Evolutionary conservation across 2,797 vertebrate species (phyloP), one percentile per base, ranked within the genome.

Genomic region (Ctenochaetus hawaiiensis): DNA sequence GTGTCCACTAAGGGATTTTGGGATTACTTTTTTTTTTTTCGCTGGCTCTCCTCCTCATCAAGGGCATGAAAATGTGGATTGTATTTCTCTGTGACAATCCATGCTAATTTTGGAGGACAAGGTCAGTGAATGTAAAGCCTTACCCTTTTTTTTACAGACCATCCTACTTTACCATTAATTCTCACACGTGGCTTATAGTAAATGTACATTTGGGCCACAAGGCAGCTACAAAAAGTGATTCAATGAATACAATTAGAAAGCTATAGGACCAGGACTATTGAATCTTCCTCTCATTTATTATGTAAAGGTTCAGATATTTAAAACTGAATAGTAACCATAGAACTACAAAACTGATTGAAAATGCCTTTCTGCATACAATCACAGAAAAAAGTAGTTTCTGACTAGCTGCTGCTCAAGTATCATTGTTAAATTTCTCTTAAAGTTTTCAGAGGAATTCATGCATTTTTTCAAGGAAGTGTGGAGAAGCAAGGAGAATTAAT

Each of bases 71-170:
- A 90, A 90, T 80, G 88, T 89, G 93, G 93, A 84, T 95, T 89
- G 91, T 90, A 87, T 96, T 96, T 94, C 93, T 47, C 82, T 73
- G 87, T 76, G 89, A 91, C 89, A 87, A 90, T 90, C 92, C 84
- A 54, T 89, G 91, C 91, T 91, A 90, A 78, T 86, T 93, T 71
- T 89, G 90, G 84, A 92, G 86, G 90, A 90, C 91, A 93, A 93
- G 90, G 93, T 93, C 86, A 58, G 30, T 34, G 30, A 34, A 34
- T 34, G 51, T 47, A 86, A 86, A 78, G 73, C 63, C 61, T 39
- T 49, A 56, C 83, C 84, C 65, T 72, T 30, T 65, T 43, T 75
- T 82, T 73, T 57, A 61, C 48, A 63, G 61, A 77, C 75, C 53
- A 10, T 61, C 67, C 76, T 49, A 48, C 79, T 83, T 77, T 78